Base-by-base conservation (phyloP, 2,888 invertebrate genomes). In the Tenthredo scrophulariae region DNA sequence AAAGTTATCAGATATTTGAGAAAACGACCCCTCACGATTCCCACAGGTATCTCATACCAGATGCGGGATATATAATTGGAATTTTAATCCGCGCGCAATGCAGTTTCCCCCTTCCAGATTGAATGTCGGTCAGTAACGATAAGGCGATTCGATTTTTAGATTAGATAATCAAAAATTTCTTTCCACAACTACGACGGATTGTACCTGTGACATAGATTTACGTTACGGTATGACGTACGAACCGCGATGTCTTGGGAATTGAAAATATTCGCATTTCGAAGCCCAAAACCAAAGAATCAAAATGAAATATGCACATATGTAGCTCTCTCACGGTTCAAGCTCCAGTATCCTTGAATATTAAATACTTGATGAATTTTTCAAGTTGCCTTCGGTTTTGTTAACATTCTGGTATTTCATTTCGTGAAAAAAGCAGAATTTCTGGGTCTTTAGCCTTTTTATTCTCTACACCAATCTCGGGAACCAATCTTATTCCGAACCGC, bases 401-500 rank as follows among this genome's bases (percentile, higher is more conserved):
- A 33, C 33, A 67, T 74, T 43, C 43, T n/a, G 43, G 22, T 74
- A 74, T 43, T n/a, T 18, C 26, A 13, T 22, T 74, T 5, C 37
- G n/a, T 5, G 18, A n/a, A 22, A 10, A 9, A 26, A 74, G 13
- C 0, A 18, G 18, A 40, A 74, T 72, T 72, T 72, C 43, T 37
- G 40, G 40, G 43, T 74, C 10, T 74, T 22, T 5, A 43, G 43
- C 72, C n/a, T 33, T 26, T 67, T 67, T 1, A 22, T 74, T 18
- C 13, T n/a, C 18, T 9, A 70, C 70, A n/a, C 15, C 40, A 74
- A 74, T 74, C 29, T 74, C 43, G 40, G 26, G 13, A 37, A 74
- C 40, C 72, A 74, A 74, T 74, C 72, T 74, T 74, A 74, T 74
- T 43, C 72, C 72, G 15, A n/a, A 13, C 43, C 43, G 22, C n/a